Conservation (phyloP, 2,797 vertebrate genomes). For the Poeciliopsis paucimaculata region DNA sequence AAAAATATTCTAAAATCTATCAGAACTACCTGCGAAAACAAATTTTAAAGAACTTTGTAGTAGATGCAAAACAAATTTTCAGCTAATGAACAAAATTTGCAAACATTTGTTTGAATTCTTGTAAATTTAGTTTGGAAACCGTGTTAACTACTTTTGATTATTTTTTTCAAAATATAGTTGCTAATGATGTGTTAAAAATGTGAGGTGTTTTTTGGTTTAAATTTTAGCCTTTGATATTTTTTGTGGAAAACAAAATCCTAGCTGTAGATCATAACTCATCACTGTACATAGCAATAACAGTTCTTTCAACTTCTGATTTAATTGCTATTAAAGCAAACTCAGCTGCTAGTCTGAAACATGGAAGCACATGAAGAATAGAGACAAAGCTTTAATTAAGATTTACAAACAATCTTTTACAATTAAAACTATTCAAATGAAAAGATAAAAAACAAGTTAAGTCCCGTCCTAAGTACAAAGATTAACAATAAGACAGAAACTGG, state of each 20-base stretch:
- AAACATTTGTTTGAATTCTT: neutral
- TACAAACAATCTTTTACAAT: neutral
- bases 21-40: neutral
- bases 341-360: neutral
- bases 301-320: neutral
- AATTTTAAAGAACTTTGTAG: neutral
- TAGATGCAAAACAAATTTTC: neutral
- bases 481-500: neutral
- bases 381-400: neutral
- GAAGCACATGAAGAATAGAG: neutral
- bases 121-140: neutral
- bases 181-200: neutral
- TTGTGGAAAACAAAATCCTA: neutral
- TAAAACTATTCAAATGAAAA: neutral
- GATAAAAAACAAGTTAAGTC: neutral
- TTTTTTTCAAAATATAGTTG: neutral
- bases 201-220: neutral
- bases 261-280: neutral
- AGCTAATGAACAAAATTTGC: neutral
- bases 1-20: neutral
- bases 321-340: neutral
- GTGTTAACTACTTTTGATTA: neutral
- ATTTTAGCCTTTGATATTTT: neutral
- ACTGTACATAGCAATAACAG: neutral
- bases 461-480: neutral